Evolutionary conservation across 2,113 vertebrate genomes (phyloP).

Genomic region (Coracopsis vasa): DNA sequence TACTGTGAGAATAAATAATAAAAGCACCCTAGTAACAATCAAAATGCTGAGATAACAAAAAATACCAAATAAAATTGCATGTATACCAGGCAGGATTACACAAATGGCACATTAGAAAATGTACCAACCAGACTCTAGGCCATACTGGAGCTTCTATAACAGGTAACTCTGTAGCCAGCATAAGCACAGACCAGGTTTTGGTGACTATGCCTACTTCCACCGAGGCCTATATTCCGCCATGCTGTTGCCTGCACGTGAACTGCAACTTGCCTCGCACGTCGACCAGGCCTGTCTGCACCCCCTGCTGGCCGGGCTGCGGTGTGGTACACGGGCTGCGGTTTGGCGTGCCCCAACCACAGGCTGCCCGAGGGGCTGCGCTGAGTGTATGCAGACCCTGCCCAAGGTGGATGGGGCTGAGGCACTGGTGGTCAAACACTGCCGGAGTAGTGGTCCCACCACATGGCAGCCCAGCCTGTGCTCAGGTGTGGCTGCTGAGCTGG

Average conservation of each 20-base stretch:
- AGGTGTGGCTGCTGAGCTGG: too few species aligned
- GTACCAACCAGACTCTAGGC: not conserved
- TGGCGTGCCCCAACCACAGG: too few species aligned
- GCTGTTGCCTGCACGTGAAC: not conserved
- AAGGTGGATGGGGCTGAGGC: not conserved
- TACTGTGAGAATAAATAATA: not conserved
- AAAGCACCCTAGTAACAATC: not conserved
- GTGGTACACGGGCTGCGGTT: accelerated
- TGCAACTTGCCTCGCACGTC: accelerated
- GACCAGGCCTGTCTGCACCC: not conserved
- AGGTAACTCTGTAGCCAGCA: too few species aligned
- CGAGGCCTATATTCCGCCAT: accelerated
- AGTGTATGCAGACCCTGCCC: not conserved
- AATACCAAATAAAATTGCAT: not conserved
- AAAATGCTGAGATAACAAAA: not conserved
- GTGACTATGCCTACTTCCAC: accelerated
- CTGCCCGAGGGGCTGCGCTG: accelerated
- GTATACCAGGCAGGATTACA: not conserved
- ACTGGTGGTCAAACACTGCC: accelerated
- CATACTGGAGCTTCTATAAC: not conserved
- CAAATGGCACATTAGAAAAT: not conserved
- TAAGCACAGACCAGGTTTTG: accelerated
- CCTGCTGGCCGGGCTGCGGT: too few species aligned
- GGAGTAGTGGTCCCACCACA: accelerated
- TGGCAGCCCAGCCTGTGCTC: too few species aligned